phyloP scores from a whole-genome alignment of 1,140 invertebrate genomes.

The Aplysia californica region DNA sequence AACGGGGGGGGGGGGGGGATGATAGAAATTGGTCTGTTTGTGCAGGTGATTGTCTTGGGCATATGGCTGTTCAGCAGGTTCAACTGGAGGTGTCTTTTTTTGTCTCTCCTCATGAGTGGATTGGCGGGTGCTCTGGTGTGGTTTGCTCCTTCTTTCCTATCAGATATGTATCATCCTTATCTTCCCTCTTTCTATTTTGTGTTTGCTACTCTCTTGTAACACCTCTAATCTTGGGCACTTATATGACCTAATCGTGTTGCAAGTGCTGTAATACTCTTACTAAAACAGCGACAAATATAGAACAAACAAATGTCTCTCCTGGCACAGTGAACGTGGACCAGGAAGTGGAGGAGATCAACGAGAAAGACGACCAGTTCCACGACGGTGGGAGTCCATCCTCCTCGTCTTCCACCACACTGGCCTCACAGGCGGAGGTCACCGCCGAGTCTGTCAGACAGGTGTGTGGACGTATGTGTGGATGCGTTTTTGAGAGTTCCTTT shows the following conservation, averaged over 20 bases:
- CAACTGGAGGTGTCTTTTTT: no score
- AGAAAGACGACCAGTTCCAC: constrained; percentile 42
- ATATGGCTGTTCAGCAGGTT: no score
- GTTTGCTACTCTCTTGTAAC: not conserved
- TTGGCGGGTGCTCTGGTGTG: no score
- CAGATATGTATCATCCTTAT: no score
- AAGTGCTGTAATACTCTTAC: not conserved
- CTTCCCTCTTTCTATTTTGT: not conserved
- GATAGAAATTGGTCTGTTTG: no score
- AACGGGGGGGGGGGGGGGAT: no score
- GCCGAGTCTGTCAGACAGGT: constrained; percentile 67
- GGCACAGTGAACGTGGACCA: constrained; percentile 31
- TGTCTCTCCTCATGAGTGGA: no score
- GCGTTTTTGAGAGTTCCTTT: not conserved
- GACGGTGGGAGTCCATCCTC: constrained; percentile 6
- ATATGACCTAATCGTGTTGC: not conserved
- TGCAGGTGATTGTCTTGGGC: no score
- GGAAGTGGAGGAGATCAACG: constrained; percentile 31
- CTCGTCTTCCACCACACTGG: not conserved
- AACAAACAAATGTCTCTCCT: no score
- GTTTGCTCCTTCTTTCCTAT: no score
- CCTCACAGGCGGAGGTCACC: constrained; percentile 37
- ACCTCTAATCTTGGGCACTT: not conserved
- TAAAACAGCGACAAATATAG: not conserved
- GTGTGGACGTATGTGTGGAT: no score